These are phyloP conservation scores for Omphaloscelis lunosa DNA, from an alignment of 2,888 invertebrate species.

Conservation along the genomic window DNA sequence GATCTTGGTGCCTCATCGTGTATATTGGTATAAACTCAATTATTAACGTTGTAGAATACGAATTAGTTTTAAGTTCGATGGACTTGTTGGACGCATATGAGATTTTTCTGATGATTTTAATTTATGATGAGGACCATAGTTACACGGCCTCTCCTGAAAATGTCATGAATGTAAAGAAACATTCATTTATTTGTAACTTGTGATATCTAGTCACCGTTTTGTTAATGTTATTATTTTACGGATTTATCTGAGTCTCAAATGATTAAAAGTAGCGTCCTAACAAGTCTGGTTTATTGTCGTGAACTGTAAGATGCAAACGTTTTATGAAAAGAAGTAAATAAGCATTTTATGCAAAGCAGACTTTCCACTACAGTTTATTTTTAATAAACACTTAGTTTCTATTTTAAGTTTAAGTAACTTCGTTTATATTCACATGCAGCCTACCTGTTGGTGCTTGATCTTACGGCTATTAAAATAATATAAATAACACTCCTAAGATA, in stretches of 20 bases:
- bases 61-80: constrained; percentile 62
- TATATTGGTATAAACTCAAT: constrained; percentile 51
- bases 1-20: constrained; percentile 57
- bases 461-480: constrained; percentile 8
- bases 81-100: constrained; percentile 59
- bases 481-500: constrained; percentile 16
- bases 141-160: constrained; percentile 19
- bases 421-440: constrained; percentile 26
- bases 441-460: constrained; percentile 34
- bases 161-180: constrained; percentile 1
- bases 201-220: constrained; percentile 52
- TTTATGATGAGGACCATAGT: constrained; percentile 31
- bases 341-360: constrained; percentile 77
- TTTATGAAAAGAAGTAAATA: constrained; percentile 56
- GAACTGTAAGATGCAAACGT: constrained; percentile 61
- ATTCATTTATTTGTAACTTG: constrained; percentile 25
- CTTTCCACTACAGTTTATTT: constrained; percentile 77
- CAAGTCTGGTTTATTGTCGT: constrained; percentile 63
- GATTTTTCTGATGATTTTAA: constrained; percentile 19
- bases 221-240: constrained; percentile 2
- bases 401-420: constrained; percentile 43
- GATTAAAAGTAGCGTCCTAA: constrained; percentile 38
- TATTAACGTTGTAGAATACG: constrained; percentile 42
- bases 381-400: constrained; percentile 55
- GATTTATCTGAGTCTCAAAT: background rate